Base-by-base conservation (phyloP, 2,888 invertebrate genomes). In the Nemoura dubitans region DNA sequence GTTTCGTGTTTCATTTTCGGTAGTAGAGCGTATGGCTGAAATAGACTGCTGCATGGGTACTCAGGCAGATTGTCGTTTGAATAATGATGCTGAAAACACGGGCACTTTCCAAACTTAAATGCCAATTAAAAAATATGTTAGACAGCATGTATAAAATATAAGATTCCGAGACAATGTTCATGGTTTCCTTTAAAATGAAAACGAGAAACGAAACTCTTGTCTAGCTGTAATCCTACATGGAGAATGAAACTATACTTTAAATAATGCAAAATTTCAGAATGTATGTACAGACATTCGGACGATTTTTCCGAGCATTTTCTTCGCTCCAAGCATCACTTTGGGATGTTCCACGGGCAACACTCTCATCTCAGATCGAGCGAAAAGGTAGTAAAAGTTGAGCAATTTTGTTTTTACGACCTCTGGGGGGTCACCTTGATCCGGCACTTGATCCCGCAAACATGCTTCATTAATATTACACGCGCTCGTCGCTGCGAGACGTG, bases 211-310 rank as follows among this genome's bases (percentile, higher is more conserved):
- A 59, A 59, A 59, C 59, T 59, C 59, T 59, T 7, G 1, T 59
- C 59, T 59, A 16, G 2, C 16, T 59, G 59, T 59, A 59, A 59
- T 59, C 59, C 59, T 59, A 59, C 10, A 59, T 14, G 14, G 59
- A 59, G 59, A 59, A 59, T 59, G 59, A 59, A 59, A 59, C 59
- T 59, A 21, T 59, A 21, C 59, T 59, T 59, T 59, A 59, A 36
- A 59, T 59, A 59, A 59, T 59, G 59, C 59, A 59, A 59, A 10
- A 21, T 36, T 36, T 36, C 14, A 59, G 59, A 59, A 59, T 59
- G 59, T 59, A 59, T 59, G 59, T 59, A 59, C 59, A 59, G 59
- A 59, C 59, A 59, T 59, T 59, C 59, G 59, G 59, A 59, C 59
- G 59, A 59, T 59, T 59, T 59, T 59, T 59, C 59, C 59, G 1